Conservation (phyloP, 2,888 invertebrate genomes). For the Papilio protenor region DNA sequence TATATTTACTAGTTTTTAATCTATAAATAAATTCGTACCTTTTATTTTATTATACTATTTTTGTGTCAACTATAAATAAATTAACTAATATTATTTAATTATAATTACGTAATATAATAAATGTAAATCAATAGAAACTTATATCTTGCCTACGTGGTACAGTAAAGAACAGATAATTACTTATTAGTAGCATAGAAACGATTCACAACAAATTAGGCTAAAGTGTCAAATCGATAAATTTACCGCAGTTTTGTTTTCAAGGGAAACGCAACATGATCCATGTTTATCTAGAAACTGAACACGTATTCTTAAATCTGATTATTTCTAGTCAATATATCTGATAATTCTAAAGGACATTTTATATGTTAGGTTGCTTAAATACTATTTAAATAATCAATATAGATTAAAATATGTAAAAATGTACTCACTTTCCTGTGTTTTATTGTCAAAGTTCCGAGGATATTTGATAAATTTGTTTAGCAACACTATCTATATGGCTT, state of each 20-base stretch:
- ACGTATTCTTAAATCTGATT: neutral
- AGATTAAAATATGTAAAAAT: constrained; percentile 48
- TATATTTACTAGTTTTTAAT: neutral
- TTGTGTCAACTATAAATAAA: neutral
- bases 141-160: neutral
- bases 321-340: constrained; percentile 12
- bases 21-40: constrained; percentile 45
- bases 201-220: constrained; percentile 67
- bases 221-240: constrained; percentile 83
- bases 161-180: neutral
- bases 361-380: neutral
- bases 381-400: neutral
- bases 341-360: neutral
- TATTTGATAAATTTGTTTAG: constrained; percentile 57
- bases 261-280: constrained; percentile 55
- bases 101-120: constrained; percentile 30
- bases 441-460: constrained; percentile 73
- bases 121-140: neutral
- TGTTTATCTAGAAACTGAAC: constrained; percentile 28
- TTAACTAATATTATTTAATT: constrained; percentile 18
- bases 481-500: constrained; percentile 79
- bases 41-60: constrained; percentile 8
- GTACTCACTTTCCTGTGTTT: constrained; percentile 67
- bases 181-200: constrained; percentile 66
- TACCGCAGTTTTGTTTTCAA: constrained; percentile 83